Base-by-base conservation (phyloP, 2,113 vertebrate species). In the Rousettus leschenaultii region DNA sequence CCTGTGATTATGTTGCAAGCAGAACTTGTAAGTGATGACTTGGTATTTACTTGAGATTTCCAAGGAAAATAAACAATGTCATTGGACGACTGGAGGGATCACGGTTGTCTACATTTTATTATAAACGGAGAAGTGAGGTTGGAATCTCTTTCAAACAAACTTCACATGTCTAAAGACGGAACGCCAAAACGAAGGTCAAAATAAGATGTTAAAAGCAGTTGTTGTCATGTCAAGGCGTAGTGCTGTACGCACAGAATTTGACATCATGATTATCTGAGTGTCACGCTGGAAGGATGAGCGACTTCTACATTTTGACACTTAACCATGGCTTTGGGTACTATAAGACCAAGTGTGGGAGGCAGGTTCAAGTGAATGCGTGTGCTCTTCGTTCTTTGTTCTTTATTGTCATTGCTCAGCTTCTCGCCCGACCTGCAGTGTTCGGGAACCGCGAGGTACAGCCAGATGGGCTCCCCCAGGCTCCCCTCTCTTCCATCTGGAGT, bases 401-500 rank as follows among this genome's bases (percentile, higher is more conserved):
- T 35, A 70, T 18, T 66, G 71, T 77, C 53, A 57, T 78, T 75
- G 66, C 91, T 83, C 55, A 38, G 86, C 33, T 85, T 97, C 68
- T 86, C 13, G 2, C 66, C 48, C 55, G 89, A 26, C 85, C 40
- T 53, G 84, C 92, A 91, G 86, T 90, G 59, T 95, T 85, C 45
- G 59, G 75, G 94, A 89, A 30, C 61, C 35, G 0, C 15, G 80
- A 97, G 92, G 80, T 43, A 12, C 4, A 40, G 90, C 94, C 97
- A 97, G 97, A 96, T 97, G 97, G 97, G 61, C 84, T 61, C 88
- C 91, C 80, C 45, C 59, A 63, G 48, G 63, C 85, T 83, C 83
- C 55, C 53, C 95, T 51, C 33, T 97, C n/a, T n/a, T n/a, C 97
- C 97, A 96, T 97, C 97, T 97, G 97, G 96, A 96, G 97, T 79